Evolutionary conservation across 1,140 invertebrate genomes (phyloP).

Genomic region (Drosophila yakuba): DNA sequence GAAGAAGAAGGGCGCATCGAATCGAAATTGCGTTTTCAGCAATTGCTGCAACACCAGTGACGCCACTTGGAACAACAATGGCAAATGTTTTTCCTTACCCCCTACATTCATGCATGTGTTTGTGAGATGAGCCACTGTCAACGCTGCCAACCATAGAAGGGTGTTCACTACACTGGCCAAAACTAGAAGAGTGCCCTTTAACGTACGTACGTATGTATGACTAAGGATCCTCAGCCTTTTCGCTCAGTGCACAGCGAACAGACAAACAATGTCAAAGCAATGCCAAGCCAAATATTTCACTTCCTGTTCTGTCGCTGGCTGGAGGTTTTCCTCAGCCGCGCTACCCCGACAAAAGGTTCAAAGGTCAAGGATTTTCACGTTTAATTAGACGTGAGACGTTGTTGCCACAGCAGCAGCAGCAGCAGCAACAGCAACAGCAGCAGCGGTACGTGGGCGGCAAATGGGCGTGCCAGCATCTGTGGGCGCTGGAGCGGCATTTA

Average conservation of each 20-base stretch:
- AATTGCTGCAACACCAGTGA: constrained; percentile 63
- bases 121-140: constrained; percentile 24
- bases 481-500: constrained; percentile 35
- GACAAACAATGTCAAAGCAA: constrained; percentile 28
- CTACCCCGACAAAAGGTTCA: constrained; percentile 47
- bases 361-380: constrained; percentile 75
- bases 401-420: constrained; percentile 7
- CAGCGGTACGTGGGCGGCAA: constrained; percentile 19
- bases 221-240: not conserved
- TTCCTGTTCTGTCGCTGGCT: constrained; percentile 50
- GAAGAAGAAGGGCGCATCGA: constrained; percentile 8
- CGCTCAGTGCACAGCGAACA: not conserved
- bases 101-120: constrained; percentile 11
- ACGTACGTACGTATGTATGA: no score
- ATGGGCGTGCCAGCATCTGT: constrained; percentile 6
- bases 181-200: not conserved
- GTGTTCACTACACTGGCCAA: constrained; percentile 9
- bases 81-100: constrained; percentile 30
- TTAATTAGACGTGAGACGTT: constrained; percentile 62
- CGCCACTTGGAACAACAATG: constrained; percentile 70
- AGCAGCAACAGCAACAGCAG: no score
- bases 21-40: constrained; percentile 76
- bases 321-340: not conserved
- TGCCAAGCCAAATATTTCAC: constrained; percentile 81
- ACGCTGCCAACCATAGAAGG: constrained; percentile 9